Base-by-base conservation (phyloP, 2,113 vertebrate genomes). In the Paramisgurnus dabryanus region DNA sequence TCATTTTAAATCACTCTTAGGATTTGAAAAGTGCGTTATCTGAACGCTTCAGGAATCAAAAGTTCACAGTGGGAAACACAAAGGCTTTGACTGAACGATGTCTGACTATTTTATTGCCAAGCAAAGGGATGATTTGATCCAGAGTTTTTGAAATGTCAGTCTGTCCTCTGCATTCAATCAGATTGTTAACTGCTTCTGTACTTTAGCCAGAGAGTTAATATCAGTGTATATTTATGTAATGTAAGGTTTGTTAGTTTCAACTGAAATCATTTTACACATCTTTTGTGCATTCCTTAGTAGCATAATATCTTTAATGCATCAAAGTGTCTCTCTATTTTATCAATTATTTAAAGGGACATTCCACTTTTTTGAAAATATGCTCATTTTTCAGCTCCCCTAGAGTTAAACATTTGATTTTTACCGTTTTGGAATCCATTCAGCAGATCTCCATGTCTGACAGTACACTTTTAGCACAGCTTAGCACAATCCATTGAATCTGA, bases 21-120 rank as follows among this genome's bases (percentile, higher is more conserved):
- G n/a, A 67, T 57, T 45, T 43, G 57, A n/a, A 3, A 77, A 53
- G 27, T 41, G 61, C 53, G 61, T 76, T 55, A 76, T 76, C 74
- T 18, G 27, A 40, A 27, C 10, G n/a, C 49, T 75, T 60, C 57
- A 60, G 8, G 45, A 75, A 27, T 22, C n/a, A 75, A 12, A 49
- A 22, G 27, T 66, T 66, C 15, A 66, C 1, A 18, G 4, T 22
- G 40, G 17, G 61, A n/a, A 8, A 10, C 1, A 6, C 34, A 18
- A 7, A 41, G 9, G 41, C 41, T 45, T 22, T 58, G 40, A 55
- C 3, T 0, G 63, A 55, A 47, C 34, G 12, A 64, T 49, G 43
- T 64, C 57, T 75, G 58, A 45, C 10, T 15, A 58, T 75, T 64
- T 75, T 15, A 34, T 22, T 63, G 60, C 4, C 40, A 22, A 4